Percentiles rank a stretch among this genome's conserved stretches.
Evolutionary conservation across 2,888 invertebrate genomes (phyloP).

Genomic region (Quadriops clusia): DNA sequence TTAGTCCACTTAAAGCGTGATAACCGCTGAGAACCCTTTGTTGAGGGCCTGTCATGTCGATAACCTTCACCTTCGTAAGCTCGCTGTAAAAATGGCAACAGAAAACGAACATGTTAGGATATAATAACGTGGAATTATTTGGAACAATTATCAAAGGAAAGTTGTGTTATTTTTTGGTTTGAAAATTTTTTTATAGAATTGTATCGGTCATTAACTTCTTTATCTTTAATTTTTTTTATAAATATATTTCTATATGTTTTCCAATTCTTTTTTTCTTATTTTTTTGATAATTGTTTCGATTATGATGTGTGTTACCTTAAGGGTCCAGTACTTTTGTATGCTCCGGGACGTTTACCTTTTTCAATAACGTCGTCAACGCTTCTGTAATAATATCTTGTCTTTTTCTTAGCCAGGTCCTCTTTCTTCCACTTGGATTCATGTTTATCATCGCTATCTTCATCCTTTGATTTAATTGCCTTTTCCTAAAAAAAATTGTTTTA

Average conservation of each 20-base stretch:
- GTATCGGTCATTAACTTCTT: too few species aligned
- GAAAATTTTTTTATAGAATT: neutral
- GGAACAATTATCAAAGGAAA: too few species aligned
- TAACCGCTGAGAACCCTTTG: slow-evolving; percentile 85
- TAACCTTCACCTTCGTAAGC: slow-evolving; percentile 85
- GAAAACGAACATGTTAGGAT: slow-evolving; percentile 4
- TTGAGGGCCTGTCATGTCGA: slow-evolving; percentile 97
- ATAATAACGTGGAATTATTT: too few species aligned
- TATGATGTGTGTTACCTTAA: slow-evolving; percentile 26
- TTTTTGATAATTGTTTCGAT: slow-evolving; percentile 6
- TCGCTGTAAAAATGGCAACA: slow-evolving; percentile 36
- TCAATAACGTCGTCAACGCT: slow-evolving; percentile 83
- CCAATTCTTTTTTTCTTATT: slow-evolving; percentile 2
- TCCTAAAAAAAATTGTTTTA: neutral
- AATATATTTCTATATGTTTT: slow-evolving; percentile 1
- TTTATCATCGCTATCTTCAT: slow-evolving; percentile 42
- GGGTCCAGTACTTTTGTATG: slow-evolving; percentile 28
- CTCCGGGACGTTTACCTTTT: slow-evolving; percentile 59
- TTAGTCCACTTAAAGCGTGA: slow-evolving; percentile 70
- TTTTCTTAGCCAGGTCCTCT: slow-evolving; percentile 46
- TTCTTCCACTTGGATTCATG: slow-evolving; percentile 59
- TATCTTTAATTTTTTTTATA: too few species aligned
- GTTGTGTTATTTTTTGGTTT: too few species aligned
- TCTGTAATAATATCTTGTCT: slow-evolving; percentile 68
- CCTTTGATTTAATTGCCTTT: slow-evolving; percentile 22